phyloP scores from a whole-genome alignment of 2,888 invertebrate species.

The Geotrupes spiniger region DNA sequence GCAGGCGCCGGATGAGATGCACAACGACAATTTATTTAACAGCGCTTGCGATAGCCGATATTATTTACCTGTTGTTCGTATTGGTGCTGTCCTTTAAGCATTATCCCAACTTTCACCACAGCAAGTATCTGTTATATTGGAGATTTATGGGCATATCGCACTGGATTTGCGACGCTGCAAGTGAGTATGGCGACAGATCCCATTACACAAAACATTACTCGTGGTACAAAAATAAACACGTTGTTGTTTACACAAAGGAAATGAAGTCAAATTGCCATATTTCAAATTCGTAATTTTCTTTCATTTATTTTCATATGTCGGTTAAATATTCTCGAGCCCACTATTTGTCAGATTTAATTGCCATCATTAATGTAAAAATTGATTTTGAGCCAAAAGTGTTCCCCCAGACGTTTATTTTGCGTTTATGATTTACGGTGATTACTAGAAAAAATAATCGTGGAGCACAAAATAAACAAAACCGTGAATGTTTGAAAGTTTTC shows the following conservation, averaged over 20 bases:
- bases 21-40: slow-evolving; percentile 74
- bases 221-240: background rate
- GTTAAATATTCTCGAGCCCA: slow-evolving; percentile 2
- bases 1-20: slow-evolving; percentile 65
- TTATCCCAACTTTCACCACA: slow-evolving; percentile 56
- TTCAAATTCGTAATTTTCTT: slow-evolving; percentile 11
- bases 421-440: too few species aligned
- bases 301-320: too few species aligned
- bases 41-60: slow-evolving; percentile 69
- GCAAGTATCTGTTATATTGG: slow-evolving; percentile 58
- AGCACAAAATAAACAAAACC: too few species aligned
- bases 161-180: slow-evolving; percentile 66
- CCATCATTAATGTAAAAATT: too few species aligned
- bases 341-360: background rate
- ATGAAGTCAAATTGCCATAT: too few species aligned
- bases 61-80: slow-evolving; percentile 65
- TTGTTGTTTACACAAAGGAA: too few species aligned
- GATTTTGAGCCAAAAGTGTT: too few species aligned
- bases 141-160: slow-evolving; percentile 57
- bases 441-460: too few species aligned
- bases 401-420: too few species aligned
- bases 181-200: slow-evolving; percentile 48
- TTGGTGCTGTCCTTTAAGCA: slow-evolving; percentile 62
- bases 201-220: background rate
- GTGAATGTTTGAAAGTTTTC: too few species aligned